A percentile compares a stretch with the other conserved stretches of the same genome.
Evolutionary conservation across 2,888 invertebrate species (phyloP).

Genomic region (Ormyrus rosae): DNA sequence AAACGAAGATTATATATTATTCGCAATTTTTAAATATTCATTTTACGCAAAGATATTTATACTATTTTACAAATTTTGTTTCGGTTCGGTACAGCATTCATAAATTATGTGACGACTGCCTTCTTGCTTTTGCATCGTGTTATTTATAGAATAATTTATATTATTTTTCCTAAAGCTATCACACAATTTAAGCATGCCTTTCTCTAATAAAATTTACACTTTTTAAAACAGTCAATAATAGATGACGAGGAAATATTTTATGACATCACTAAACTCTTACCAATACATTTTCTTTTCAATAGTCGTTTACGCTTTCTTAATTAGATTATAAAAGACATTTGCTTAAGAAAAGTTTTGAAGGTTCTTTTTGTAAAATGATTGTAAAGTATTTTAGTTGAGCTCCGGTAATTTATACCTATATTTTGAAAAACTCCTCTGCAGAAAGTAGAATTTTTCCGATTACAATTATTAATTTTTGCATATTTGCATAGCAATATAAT

Average conservation of each 20-base stretch:
- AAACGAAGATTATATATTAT: background rate
- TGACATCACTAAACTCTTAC: slow-evolving; percentile 37
- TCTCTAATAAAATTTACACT: slow-evolving; percentile 10
- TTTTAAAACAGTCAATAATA: background rate
- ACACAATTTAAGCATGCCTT: slow-evolving; percentile 25
- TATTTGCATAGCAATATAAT: slow-evolving; percentile 1
- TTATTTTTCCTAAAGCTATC: background rate
- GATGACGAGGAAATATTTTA: slow-evolving; percentile 33
- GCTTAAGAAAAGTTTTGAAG: background rate
- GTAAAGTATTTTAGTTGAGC: background rate
- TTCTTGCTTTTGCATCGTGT: background rate
- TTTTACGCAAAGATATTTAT: slow-evolving; percentile 2
- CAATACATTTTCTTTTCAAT: slow-evolving; percentile 11
- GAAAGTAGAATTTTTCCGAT: background rate
- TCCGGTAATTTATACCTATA: background rate
- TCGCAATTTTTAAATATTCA: slow-evolving; percentile 2
- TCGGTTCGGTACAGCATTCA: background rate
- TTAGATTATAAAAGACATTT: slow-evolving; percentile 19
- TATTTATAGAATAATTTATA: background rate
- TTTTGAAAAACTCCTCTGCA: background rate
- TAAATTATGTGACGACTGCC: background rate
- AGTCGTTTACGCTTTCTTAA: background rate
- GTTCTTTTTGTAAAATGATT: slow-evolving; percentile 4
- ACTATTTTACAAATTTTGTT: background rate
- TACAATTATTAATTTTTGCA: background rate